phyloP scores from a whole-genome alignment of 2,888 invertebrate genomes.

The Macropis europaea region DNA sequence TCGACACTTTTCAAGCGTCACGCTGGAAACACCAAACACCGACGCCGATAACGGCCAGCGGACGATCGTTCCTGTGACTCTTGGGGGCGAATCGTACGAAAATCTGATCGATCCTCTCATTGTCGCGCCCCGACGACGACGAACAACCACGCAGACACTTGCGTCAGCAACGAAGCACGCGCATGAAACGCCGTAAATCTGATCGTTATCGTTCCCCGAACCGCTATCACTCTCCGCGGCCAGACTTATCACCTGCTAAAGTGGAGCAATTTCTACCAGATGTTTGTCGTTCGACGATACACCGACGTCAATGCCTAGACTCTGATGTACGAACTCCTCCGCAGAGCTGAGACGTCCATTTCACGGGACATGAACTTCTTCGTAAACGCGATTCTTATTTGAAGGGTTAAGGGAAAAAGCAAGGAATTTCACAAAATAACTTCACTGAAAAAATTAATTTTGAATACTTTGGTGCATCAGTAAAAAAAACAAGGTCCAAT shows the following conservation, averaged over 20 bases:
- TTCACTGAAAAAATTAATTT: too few species aligned
- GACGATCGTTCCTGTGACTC: slow-evolving; percentile 44
- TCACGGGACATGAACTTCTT: too few species aligned
- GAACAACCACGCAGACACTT: slow-evolving; percentile 26
- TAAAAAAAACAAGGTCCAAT: too few species aligned
- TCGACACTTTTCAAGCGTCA: slow-evolving; percentile 73
- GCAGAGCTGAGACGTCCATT: too few species aligned
- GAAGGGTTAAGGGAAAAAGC: too few species aligned
- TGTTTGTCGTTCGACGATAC: slow-evolving; percentile 2
- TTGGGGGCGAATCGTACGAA: slow-evolving; percentile 2
- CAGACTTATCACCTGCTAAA: slow-evolving; percentile 43
- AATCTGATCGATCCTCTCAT: neutral
- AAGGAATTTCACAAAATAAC: too few species aligned
- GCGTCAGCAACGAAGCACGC: slow-evolving; percentile 9
- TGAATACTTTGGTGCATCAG: too few species aligned
- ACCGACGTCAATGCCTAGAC: neutral
- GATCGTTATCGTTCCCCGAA: slow-evolving; percentile 36
- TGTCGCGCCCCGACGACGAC: neutral
- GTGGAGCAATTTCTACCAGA: slow-evolving; percentile 30
- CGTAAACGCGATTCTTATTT: too few species aligned
- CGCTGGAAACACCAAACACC: slow-evolving; percentile 52
- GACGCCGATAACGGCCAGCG: slow-evolving; percentile 51
- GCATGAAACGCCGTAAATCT: slow-evolving; percentile 26
- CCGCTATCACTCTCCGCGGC: neutral
- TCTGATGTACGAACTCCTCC: too few species aligned